Base-by-base conservation (phyloP, 2,113 vertebrate species). In the Chiloscyllium plagiosum region DNA sequence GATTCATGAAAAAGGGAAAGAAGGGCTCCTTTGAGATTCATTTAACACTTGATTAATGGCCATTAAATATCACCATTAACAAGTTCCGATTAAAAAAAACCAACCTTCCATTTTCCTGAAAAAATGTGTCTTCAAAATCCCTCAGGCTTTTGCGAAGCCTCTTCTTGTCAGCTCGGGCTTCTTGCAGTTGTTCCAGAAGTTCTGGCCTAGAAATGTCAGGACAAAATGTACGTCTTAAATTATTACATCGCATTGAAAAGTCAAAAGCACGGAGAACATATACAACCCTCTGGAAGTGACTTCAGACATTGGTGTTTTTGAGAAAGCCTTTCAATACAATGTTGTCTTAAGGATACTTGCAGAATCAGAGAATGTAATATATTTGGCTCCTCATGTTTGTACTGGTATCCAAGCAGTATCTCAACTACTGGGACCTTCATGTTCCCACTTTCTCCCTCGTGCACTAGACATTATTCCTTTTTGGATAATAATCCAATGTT, bases 91-190 rank as follows among this genome's bases (percentile, higher is more conserved):
- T 47, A 47, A 61, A 10, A 33, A 26, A 65, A 68, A 52, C 15
- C 96, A 98, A 99, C 99, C 99, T 99, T 98, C 99, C 99, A 24
- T 99, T 99, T 96, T 99, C 98, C 96, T 98, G 97, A 96, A 99
- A 99, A 97, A 99, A 99, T 96, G 98, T 98, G 94, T 99, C 99
- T 97, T 99, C 99, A 83, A 99, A 99, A 95, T 99, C 99, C 96
- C 99, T 98, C 96, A 99, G 97, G 97, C 98, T 98, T 97, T 99
- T 99, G 96, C 99, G 98, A 97, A 99, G 98, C 94, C 97, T 98
- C 97, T 99, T 99, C 97, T 99, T 99, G 97, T 99, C 99, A 96
- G 99, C 99, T 96, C 98, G 98, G 89, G 99, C 97, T 97, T 99
- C 99, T 96, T 99, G 99, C 76, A 99, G 99, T 96, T 99, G 99